phyloP scores from a whole-genome alignment of 2,888 invertebrate genomes.

The Drosophila lacicola region DNA sequence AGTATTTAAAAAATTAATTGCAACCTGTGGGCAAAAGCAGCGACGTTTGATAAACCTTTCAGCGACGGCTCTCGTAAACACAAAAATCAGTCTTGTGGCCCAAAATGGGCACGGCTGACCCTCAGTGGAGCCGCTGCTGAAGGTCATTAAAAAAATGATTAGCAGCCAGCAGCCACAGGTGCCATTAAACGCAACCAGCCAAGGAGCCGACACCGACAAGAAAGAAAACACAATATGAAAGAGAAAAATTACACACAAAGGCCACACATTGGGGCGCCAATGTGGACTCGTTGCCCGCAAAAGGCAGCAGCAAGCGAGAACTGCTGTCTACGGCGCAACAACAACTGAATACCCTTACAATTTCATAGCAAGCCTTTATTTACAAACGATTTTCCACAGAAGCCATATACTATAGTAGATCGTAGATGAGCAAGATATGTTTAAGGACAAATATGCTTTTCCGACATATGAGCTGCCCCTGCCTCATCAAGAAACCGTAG shows the following conservation, averaged over 20 bases:
- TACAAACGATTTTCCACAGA: no score
- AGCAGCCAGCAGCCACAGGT: conserved; percentile 71
- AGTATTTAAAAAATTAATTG: conserved; percentile 75
- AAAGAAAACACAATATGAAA: background rate
- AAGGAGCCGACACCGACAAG: conserved; percentile 3
- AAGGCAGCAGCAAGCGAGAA: background rate
- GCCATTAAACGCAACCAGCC: conserved; percentile 56
- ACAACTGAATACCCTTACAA: no score
- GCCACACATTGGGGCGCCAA: conserved; percentile 18
- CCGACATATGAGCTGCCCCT: no score
- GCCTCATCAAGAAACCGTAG: no score
- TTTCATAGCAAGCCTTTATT: no score
- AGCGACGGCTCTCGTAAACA: conserved; percentile 32
- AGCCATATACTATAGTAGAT: no score
- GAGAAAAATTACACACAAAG: background rate
- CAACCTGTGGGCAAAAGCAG: conserved; percentile 34
- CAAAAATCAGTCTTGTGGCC: conserved; percentile 13
- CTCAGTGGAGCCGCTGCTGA: conserved; percentile 24
- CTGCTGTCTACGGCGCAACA: no score
- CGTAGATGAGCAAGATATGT: no score
- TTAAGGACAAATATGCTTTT: no score
- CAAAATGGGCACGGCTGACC: background rate
- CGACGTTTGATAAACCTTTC: conserved; percentile 62
- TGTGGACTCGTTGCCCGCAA: conserved; percentile 3
- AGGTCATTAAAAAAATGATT: conserved; percentile 76